A percentile compares a stretch with the other conserved stretches of the same genome.
Conservation (phyloP, 1,140 invertebrate species). For the Hydropsyche tenuis region DNA sequence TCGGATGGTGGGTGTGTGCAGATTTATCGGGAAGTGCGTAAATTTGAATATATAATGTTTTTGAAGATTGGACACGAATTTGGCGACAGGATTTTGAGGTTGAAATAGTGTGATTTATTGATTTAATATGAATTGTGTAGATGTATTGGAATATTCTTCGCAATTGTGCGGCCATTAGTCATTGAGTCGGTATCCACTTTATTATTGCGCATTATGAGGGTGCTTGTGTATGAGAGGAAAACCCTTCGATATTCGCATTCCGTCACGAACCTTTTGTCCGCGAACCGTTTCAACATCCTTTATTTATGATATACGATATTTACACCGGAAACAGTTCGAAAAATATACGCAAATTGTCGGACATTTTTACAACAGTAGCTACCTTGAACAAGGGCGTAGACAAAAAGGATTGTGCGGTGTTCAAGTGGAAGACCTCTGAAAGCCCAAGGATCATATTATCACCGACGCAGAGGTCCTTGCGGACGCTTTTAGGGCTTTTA, state of each 20-base stretch:
- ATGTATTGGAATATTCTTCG: conserved; percentile 10
- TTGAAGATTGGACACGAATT: too few relatives aligned
- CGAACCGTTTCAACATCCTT: not conserved
- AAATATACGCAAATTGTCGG: not conserved
- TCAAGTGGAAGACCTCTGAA: conserved; percentile 28
- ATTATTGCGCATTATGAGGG: conserved; percentile 31
- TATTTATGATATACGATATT: not conserved
- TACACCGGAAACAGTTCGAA: not conserved
- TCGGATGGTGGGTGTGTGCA: too few relatives aligned
- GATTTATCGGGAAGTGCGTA: too few relatives aligned
- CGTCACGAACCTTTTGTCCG: conserved; percentile 10
- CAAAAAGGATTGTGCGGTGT: conserved; percentile 36
- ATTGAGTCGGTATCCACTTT: conserved; percentile 42
- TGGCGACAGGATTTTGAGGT: not conserved
- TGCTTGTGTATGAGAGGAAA: not conserved
- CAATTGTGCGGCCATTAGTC: conserved; percentile 48
- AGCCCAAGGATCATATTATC: conserved; percentile 44
- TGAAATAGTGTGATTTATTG: not conserved
- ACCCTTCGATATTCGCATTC: not conserved
- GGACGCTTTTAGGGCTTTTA: conserved; percentile 27
- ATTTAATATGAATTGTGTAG: too few relatives aligned
- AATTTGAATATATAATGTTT: too few relatives aligned
- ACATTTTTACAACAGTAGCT: not conserved
- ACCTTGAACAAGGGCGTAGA: not conserved
- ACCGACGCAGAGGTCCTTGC: conserved; percentile 33